Percentiles rank a stretch among this genome's conserved stretches.
Conservation (phyloP, 2,888 invertebrate genomes). For the Parnassius smintheus region DNA sequence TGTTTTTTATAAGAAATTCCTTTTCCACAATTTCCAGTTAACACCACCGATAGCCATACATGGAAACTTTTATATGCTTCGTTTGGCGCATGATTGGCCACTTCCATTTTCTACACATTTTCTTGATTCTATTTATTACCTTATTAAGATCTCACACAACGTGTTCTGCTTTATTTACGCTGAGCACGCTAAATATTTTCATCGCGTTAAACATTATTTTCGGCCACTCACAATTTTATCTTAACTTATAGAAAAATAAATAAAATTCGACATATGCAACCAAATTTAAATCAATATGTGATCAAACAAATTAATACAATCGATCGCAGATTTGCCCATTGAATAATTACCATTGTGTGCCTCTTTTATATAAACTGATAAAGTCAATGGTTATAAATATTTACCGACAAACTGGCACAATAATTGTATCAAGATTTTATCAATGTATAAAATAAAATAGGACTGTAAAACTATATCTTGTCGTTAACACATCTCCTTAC, state of each 20-base stretch:
- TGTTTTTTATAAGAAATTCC: slow-evolving; percentile 24
- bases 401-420: too few species aligned
- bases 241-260: background rate
- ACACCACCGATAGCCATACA: slow-evolving; percentile 23
- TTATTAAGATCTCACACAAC: slow-evolving; percentile 22
- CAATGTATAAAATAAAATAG: too few species aligned
- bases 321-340: too few species aligned
- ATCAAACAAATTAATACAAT: too few species aligned
- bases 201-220: slow-evolving; percentile 5
- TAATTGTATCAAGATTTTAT: too few species aligned
- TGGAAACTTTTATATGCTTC: slow-evolving; percentile 26
- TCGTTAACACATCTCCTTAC: slow-evolving; percentile 9
- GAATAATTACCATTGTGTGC: too few species aligned
- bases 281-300: too few species aligned
- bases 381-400: too few species aligned
- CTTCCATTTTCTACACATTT: slow-evolving; percentile 27
- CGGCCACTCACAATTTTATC: background rate
- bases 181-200: slow-evolving; percentile 11
- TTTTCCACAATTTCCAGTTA: slow-evolving; percentile 26
- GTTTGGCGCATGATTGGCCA: slow-evolving; percentile 26
- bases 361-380: too few species aligned
- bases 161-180: slow-evolving; percentile 13
- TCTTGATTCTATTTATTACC: slow-evolving; percentile 24
- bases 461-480: too few species aligned
- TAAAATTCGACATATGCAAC: too few species aligned